Base-by-base conservation (phyloP, 1,140 invertebrate genomes). In the Musca vetustissima region DNA sequence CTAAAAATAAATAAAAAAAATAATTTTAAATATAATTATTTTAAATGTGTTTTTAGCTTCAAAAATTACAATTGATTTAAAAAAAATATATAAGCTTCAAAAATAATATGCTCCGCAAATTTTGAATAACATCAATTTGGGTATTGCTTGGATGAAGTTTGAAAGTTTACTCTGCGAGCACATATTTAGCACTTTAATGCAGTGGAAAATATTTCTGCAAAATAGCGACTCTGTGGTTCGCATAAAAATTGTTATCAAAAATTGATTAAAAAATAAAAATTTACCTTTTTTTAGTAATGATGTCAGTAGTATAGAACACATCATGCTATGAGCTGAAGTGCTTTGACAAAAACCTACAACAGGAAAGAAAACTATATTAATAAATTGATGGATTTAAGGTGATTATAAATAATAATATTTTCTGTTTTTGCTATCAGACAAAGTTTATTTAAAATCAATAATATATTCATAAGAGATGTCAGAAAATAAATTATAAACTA, bases 121-220 rank as follows among this genome's bases (percentile, higher is more conserved):
- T n/a, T 43, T 21, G 49, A 53, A 19, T 14, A 48, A 19, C n/a
- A 36, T 1, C 64, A 76, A 74, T 76, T 80, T 80, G 73, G 78
- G 77, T 81, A 80, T 74, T 81, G 79, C 79, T 81, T 81, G 78
- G 61, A 76, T 71, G 74, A 79, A 80, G 28, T 59, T 72, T 71
- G 28, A 4, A n/a, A 4, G 43, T 25, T 79, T 79, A 28, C 14
- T 81, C 73, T 81, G 47, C 77, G 79, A 81, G 65, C 75, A 76
- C 69, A 67, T 73, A 76, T 78, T 76, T 78, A 80, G 78, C 78
- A 80, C 78, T 80, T 77, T 75, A 78, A 80, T 80, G 78, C 76
- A 19, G 74, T 66, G n/a, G 53, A 14, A 64, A 32, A 57, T 13
- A 11, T 43, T 69, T 80, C 78, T 78, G 76, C 75, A 74, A 70